A percentile compares a stretch with the other conserved stretches of the same genome.
Evolutionary conservation across 2,888 invertebrate genomes (phyloP).

Genomic region (Hirudinaria manillensis): DNA sequence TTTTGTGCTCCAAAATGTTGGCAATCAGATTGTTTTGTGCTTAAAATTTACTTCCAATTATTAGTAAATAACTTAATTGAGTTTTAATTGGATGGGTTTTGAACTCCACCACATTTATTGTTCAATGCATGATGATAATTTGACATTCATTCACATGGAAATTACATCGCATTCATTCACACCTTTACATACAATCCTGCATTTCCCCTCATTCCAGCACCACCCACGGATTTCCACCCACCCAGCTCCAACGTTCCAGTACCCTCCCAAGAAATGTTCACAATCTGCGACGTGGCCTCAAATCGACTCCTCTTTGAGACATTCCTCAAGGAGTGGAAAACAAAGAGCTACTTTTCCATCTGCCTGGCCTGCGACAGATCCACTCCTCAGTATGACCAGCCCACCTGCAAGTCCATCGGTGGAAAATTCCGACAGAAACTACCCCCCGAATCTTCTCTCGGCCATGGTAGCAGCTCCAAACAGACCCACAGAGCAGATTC

Average conservation of each 20-base stretch:
- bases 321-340: conserved; percentile 51
- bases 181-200: too few relatives aligned
- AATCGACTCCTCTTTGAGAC: conserved; percentile 46
- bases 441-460: background rate
- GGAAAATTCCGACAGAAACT: background rate
- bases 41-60: too few relatives aligned
- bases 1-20: too few relatives aligned
- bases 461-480: background rate
- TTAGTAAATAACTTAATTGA: too few relatives aligned
- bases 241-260: background rate
- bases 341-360: conserved; percentile 46
- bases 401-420: background rate
- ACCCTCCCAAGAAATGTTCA: conserved; percentile 41
- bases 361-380: conserved; percentile 51
- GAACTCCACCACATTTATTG: too few relatives aligned
- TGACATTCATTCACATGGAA: too few relatives aligned
- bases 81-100: too few relatives aligned
- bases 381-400: background rate
- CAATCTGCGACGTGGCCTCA: conserved; percentile 52
- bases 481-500: background rate
- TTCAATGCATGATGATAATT: too few relatives aligned
- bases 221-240: too few relatives aligned
- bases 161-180: too few relatives aligned
- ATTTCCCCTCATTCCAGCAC: too few relatives aligned
- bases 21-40: too few relatives aligned